Percentiles rank a stretch among this genome's conserved stretches.
Evolutionary conservation across 37 sponge, comb jelly and placozoan genomes (phyloP).

Genomic region (Axinella damicornis): DNA sequence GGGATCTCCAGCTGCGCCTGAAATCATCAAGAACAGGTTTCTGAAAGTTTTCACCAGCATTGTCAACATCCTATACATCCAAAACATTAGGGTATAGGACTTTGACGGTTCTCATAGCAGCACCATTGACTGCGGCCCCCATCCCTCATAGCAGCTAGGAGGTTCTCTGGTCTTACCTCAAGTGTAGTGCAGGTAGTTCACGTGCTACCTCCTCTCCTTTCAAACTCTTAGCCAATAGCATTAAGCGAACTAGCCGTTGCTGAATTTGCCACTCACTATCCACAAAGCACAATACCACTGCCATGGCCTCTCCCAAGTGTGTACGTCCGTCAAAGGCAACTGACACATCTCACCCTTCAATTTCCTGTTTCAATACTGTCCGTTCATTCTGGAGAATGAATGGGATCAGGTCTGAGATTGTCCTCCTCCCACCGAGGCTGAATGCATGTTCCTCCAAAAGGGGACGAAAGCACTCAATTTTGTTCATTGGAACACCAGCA

Average conservation of each 20-base stretch:
- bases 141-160: slow-evolving; percentile 31
- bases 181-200: slow-evolving; percentile 2
- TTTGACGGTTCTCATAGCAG: slow-evolving; percentile 21
- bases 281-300: too few species aligned
- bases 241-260: slow-evolving; percentile 20
- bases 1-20: slow-evolving; percentile 53
- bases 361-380: slow-evolving; percentile 3
- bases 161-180: not conserved
- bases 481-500: slow-evolving; percentile 46
- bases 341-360: not conserved
- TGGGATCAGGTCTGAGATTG: slow-evolving; percentile 32
- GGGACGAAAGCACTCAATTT: not conserved
- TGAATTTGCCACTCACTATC: not conserved
- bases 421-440: not conserved
- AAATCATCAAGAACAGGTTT: not conserved
- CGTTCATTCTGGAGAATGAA: slow-evolving; percentile 16
- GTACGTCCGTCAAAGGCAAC: slow-evolving; percentile 2
- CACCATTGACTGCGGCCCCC: slow-evolving; percentile 14
- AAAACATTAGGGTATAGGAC: slow-evolving; percentile 13
- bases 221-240: slow-evolving; percentile 5
- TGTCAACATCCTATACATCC: not conserved
- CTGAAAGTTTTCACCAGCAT: not conserved
- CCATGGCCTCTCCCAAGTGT: slow-evolving; percentile 11
- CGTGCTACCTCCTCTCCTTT: slow-evolving; percentile 31
- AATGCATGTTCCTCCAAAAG: slow-evolving; percentile 25